A percentile compares a stretch with the other conserved stretches of the same genome.
Conservation (phyloP, 2,797 vertebrate species). For the Sebastes diploproa region DNA sequence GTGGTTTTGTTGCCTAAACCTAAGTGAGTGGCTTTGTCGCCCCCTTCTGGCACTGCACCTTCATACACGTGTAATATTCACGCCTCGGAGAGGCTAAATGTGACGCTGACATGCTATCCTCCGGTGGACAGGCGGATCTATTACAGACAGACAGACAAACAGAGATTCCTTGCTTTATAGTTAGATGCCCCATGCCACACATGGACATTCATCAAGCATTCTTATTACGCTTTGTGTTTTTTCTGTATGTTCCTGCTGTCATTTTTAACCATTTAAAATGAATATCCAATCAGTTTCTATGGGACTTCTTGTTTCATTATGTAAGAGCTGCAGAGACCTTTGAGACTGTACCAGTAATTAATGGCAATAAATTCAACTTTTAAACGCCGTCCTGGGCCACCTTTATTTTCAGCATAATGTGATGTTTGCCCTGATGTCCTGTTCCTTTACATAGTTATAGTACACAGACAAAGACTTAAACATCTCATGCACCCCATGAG, state of each 20-base stretch:
- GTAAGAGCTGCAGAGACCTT: not conserved
- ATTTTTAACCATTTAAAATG: not conserved
- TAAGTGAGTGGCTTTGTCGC: not conserved
- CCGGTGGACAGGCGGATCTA: not conserved
- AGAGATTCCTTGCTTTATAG: not conserved
- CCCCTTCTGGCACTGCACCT: not conserved
- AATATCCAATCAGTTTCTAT: not conserved
- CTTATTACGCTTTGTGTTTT: not conserved
- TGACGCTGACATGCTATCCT: not conserved
- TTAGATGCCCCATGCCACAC: not conserved
- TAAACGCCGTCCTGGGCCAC: not conserved
- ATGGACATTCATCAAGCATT: not conserved
- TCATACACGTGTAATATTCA: not conserved
- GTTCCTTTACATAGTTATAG: not conserved
- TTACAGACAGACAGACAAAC: not conserved
- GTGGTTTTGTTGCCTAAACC: not conserved
- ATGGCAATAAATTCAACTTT: not conserved
- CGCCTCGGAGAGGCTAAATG: not conserved
- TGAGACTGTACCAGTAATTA: slow-evolving; percentile 11
- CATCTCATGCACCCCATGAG: not conserved
- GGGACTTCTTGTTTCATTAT: slow-evolving; percentile 12
- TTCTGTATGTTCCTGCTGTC: not conserved
- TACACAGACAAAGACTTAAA: not conserved
- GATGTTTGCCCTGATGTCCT: not conserved
- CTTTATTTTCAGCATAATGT: not conserved